These are phyloP conservation scores for Callyntrura guangdongensis DNA, from an alignment of 2,888 invertebrate species.

Conservation along the genomic window DNA sequence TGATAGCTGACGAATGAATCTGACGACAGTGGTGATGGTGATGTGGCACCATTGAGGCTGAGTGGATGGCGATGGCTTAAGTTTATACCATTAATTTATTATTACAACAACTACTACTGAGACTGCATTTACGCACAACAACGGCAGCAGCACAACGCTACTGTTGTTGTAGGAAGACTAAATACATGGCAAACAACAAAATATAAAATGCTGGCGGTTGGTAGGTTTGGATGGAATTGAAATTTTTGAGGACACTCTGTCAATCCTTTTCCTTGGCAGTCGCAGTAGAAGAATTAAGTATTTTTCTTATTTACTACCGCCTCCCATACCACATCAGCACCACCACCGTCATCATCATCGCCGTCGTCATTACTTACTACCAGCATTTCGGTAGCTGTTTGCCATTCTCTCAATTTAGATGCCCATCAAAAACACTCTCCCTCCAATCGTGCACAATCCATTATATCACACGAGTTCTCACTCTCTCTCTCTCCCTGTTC, in stretches of 20 bases:
- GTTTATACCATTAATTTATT: slow-evolving; percentile 70
- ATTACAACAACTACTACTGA: slow-evolving; percentile 31
- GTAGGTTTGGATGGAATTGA: slow-evolving; percentile 78
- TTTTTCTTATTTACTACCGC: slow-evolving; percentile 73
- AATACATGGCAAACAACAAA: slow-evolving; percentile 55
- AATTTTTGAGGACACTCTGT: slow-evolving; percentile 83
- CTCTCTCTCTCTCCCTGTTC: slow-evolving; percentile 3
- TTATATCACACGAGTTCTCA: slow-evolving; percentile 58
- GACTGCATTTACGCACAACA: slow-evolving; percentile 8
- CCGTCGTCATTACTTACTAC: slow-evolving; percentile 20
- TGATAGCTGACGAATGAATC: slow-evolving; percentile 63
- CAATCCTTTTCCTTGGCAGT: slow-evolving; percentile 78
- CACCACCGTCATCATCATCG: slow-evolving; percentile 43
- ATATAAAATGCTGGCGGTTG: slow-evolving; percentile 78
- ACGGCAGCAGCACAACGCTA: neutral
- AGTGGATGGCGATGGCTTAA: slow-evolving; percentile 62
- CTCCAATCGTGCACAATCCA: slow-evolving; percentile 71
- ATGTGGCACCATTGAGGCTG: slow-evolving; percentile 16
- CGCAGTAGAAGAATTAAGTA: slow-evolving; percentile 71
- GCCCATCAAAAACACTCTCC: slow-evolving; percentile 76
- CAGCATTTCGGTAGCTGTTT: slow-evolving; percentile 66
- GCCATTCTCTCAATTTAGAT: slow-evolving; percentile 75
- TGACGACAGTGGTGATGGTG: slow-evolving; percentile 58
- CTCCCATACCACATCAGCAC: slow-evolving; percentile 45
- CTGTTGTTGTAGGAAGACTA: slow-evolving; percentile 36